Evolutionary conservation across 2,888 invertebrate species (phyloP), one percentile per base, ranked within the genome.

Genomic region (Drepana falcataria): DNA sequence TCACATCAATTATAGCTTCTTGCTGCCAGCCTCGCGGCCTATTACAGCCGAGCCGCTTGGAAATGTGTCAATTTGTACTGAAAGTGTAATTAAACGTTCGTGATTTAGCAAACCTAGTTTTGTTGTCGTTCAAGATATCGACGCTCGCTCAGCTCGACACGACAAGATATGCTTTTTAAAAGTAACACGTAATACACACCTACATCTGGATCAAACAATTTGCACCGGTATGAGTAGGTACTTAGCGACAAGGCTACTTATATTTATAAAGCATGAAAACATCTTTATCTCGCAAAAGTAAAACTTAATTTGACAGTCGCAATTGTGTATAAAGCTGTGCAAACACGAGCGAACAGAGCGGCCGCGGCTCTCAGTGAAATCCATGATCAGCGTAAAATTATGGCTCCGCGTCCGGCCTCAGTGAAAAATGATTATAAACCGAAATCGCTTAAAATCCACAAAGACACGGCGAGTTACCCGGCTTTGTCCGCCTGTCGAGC

Each of bases 361-460:
- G 57, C 52, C 56, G 61, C 62, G 61, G 64, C 61, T 51, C 53
- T 35, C 51, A 55, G 48, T 52, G 47, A 56, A 57, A 68, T 62
- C 61, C 70, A 65, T 81, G 85, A 89, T 84, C 77, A 70, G 79
- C 87, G 87, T 87, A 81, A 83, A 83, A 86, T 82, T 71, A 69
- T 73, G 65, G 57, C 62, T 64, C 60, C 64, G 58, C 68, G 63
- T 57, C 53, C 21, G 47, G 55, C 59, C 60, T 63, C 61, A 71
- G 83, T 87, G 89, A 89, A 84, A 87, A 89, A 89, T 90, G 83
- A 87, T 83, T 83, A 81, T 85, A 85, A 81, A 85, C 79, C 83
- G 72, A 83, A 85, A 87, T 86, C 85, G 83, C 80, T 85, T 83
- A 87, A 89, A 88, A 87, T 86, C 86, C 84, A 85, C 85, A 83